Conservation (phyloP, 2,797 vertebrate species). For the Artibeus lituratus region DNA sequence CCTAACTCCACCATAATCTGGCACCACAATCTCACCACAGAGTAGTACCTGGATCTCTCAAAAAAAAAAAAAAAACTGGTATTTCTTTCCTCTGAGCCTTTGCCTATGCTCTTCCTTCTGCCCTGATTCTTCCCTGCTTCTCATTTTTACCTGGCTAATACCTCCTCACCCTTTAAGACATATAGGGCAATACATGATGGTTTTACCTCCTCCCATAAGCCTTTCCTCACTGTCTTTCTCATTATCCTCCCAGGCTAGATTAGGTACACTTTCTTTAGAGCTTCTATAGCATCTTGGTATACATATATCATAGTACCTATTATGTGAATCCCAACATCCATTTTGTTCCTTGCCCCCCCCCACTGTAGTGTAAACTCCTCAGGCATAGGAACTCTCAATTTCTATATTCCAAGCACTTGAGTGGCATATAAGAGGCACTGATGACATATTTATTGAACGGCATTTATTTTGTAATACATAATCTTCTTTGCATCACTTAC, state of each 20-base stretch:
- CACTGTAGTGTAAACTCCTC: neutral
- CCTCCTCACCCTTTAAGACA: neutral
- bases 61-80: neutral
- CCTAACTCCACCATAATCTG: neutral
- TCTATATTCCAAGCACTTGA: neutral
- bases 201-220: neutral
- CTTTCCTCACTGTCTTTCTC: neutral
- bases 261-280: neutral
- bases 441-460: neutral
- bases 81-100: neutral
- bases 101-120: neutral
- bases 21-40: neutral
- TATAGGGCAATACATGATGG: neutral
- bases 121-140: neutral
- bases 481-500: neutral
- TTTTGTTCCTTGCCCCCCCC: neutral
- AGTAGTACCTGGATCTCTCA: neutral
- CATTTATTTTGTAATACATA: constrained; percentile 3
- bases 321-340: neutral
- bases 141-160: neutral
- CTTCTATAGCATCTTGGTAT: neutral
- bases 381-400: neutral
- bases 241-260: neutral
- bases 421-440: neutral
- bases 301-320: neutral